Percentiles rank a stretch among this genome's conserved stretches.
Conservation (phyloP, 2,888 invertebrate species). For the Tanaodytes sp. region DNA sequence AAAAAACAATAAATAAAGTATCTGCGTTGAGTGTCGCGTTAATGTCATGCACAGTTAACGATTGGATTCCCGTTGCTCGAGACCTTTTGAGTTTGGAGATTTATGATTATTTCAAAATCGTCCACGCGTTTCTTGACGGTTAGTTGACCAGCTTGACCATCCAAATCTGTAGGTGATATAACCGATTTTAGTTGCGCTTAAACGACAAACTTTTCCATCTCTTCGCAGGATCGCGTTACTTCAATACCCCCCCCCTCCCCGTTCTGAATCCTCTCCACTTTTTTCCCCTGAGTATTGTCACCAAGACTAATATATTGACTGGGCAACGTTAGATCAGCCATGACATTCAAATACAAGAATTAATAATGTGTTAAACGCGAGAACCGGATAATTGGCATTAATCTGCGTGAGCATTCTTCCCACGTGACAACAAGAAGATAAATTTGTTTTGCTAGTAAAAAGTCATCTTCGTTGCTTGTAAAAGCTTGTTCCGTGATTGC, state of each 20-base stretch:
- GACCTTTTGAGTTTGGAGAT: conserved; percentile 50
- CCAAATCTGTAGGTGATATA: conserved; percentile 37
- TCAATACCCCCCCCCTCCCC: too few relatives aligned
- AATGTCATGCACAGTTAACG: conserved; percentile 45
- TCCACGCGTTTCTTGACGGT: conserved; percentile 29
- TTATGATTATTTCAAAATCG: conserved; percentile 51
- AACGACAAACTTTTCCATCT: too few relatives aligned
- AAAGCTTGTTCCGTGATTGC: conserved; percentile 33
- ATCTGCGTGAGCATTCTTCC: conserved; percentile 54
- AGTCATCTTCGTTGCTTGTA: conserved; percentile 47
- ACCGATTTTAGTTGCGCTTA: conserved; percentile 40
- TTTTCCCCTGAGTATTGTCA: too few relatives aligned
- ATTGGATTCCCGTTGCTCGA: conserved; percentile 41
- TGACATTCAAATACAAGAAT: conserved; percentile 52
- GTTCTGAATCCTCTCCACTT: neutral
- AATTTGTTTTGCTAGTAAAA: conserved; percentile 55
- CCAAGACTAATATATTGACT: conserved; percentile 39
- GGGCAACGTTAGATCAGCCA: conserved; percentile 45
- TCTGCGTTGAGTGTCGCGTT: too few relatives aligned
- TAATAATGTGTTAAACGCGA: conserved; percentile 46
- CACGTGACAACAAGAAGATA: conserved; percentile 53
- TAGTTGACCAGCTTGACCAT: conserved; percentile 39
- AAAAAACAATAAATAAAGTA: too few relatives aligned
- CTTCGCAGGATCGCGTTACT: too few relatives aligned
- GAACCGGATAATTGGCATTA: conserved; percentile 53